Evolutionary conservation across 2,113 vertebrate species (phyloP), one percentile per base, ranked within the genome.

Genomic region (Indicator indicator): DNA sequence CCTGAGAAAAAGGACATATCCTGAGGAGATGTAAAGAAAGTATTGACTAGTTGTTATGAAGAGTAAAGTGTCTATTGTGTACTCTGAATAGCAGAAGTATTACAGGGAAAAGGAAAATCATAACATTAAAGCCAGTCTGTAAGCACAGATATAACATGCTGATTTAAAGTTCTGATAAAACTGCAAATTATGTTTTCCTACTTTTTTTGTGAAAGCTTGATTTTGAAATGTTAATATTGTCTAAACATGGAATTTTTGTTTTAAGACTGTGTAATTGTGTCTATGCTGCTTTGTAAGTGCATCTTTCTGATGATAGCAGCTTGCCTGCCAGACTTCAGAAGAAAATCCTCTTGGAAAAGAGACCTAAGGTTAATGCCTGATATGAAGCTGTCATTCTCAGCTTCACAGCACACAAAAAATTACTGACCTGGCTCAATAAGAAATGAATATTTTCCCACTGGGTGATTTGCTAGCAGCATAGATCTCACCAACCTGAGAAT

Each of bases 361-460:
- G 32, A 87, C 71, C 58, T 73, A 46, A 86, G 81, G 55, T 92
- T 84, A 94, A 84, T 76, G 58, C 26, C 67, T 75, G 11, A 13
- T 79, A 70, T 70, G 70, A 84, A 90, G 55, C 59, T 76, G 40
- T 79, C 93, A 78, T 72, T 90, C 44, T 55, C 40, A 40, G n/a
- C 30, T 69, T 90, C 83, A 76, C 9, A 55, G n/a, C 52, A 83
- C 52, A 77, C 55, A 88, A 64, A 73, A 92, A 92, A 74, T 48
- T 89, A 83, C 65, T 95, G 80, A 73, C 44, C 50, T 80, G 15
- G 14, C 56, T 56, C 68, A 89, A 83, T 59, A 80, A 83, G 78
- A 93, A 95, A 92, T 91, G 63, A 96, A 60, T 88, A 60, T 80
- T 97, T 94, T 74, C 79, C 56, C 38, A 71, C 1, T 9, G 14